phyloP scores from a whole-genome alignment of 2,113 vertebrate species.

The Burhinus bistriatus region DNA sequence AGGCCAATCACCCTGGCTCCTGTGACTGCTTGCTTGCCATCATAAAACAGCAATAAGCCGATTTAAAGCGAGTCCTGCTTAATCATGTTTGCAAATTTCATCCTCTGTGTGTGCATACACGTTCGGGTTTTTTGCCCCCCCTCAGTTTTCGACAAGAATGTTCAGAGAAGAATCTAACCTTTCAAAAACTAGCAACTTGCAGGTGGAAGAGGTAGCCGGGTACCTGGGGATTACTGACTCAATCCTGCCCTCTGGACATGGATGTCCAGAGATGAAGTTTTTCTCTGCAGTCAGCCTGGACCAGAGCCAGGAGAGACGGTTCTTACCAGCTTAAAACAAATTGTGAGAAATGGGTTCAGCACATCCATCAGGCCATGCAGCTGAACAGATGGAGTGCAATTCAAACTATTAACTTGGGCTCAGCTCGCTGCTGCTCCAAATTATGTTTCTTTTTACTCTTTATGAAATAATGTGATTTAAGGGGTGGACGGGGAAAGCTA shows the following conservation, averaged over 20 bases:
- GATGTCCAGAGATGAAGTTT: slow-evolving; percentile 42
- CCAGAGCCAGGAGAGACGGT: slow-evolving; percentile 52
- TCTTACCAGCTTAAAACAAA: slow-evolving; percentile 74
- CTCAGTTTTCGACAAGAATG: neutral
- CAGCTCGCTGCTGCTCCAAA: slow-evolving; percentile 70
- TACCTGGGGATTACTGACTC: neutral
- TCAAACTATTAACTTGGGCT: slow-evolving; percentile 75
- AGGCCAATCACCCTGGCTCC: slow-evolving; percentile 45
- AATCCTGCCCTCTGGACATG: neutral
- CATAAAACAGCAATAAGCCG: slow-evolving; percentile 52
- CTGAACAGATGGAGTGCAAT: slow-evolving; percentile 75
- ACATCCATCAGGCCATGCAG: slow-evolving; percentile 69
- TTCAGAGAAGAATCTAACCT: neutral
- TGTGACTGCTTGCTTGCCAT: slow-evolving; percentile 30
- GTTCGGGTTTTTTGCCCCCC: rapidly evolving
- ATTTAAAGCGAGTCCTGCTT: slow-evolving; percentile 46
- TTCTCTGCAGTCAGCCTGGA: slow-evolving; percentile 59
- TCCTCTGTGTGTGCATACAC: neutral
- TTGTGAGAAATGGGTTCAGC: slow-evolving; percentile 75
- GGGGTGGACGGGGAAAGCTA: neutral
- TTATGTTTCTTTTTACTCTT: slow-evolving; percentile 69
- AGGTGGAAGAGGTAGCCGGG: neutral
- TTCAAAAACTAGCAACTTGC: neutral
- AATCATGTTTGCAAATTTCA: slow-evolving; percentile 57
- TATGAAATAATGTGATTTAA: slow-evolving; percentile 68